Conservation (phyloP, 30 jellyfish, hydroid and myxozoan genomes). For the Cassiopea xamachana region DNA sequence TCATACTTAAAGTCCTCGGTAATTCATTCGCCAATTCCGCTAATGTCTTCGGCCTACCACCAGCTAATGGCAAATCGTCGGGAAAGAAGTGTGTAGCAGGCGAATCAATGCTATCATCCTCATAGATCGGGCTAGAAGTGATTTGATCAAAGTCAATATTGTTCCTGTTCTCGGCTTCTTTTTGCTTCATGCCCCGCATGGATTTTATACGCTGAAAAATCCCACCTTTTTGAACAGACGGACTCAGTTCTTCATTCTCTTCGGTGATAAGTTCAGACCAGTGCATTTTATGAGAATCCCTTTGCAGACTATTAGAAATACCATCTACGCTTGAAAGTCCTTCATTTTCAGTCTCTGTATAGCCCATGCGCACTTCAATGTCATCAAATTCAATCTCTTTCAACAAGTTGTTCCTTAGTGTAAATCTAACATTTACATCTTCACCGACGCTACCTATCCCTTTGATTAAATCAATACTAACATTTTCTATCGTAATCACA, state of each 20-base stretch:
- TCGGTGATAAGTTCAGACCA: slow-evolving; percentile 62
- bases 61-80: slow-evolving; percentile 1
- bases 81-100: not conserved
- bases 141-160: not conserved
- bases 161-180: not conserved
- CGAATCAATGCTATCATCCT: not conserved
- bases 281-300: not conserved
- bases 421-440: slow-evolving; percentile 50
- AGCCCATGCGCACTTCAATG: slow-evolving; percentile 64
- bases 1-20: slow-evolving; percentile 4
- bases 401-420: slow-evolving; percentile 45
- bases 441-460: slow-evolving; percentile 96
- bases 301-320: not conserved
- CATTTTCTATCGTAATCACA: slow-evolving; percentile 56
- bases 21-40: slow-evolving; percentile 33
- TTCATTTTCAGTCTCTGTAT: slow-evolving; percentile 54
- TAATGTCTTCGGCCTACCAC: slow-evolving; percentile 27
- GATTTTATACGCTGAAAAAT: slow-evolving; percentile 40
- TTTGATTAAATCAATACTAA: slow-evolving; percentile 63
- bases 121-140: not conserved
- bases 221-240: slow-evolving; percentile 1
- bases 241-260: slow-evolving; percentile 19
- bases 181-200: slow-evolving; percentile 12
- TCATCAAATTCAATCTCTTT: slow-evolving; percentile 52
- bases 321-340: slow-evolving; percentile 45